Base-by-base conservation (phyloP, 2,797 vertebrate genomes). In the Hylomyscus alleni region DNA sequence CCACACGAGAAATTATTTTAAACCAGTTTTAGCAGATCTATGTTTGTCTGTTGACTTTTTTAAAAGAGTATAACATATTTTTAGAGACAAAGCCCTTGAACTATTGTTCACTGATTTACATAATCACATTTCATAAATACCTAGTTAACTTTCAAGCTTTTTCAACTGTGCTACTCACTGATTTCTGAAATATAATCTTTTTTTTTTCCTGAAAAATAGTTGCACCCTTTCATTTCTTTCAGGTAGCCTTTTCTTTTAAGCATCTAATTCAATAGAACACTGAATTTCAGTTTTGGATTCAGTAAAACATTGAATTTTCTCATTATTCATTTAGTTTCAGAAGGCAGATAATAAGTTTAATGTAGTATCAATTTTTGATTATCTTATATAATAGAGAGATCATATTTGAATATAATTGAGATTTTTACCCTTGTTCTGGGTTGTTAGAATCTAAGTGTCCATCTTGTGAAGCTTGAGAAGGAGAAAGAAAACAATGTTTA, bases 151-250 rank as follows among this genome's bases (percentile, higher is more conserved):
- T 96, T 96, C 65, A 37, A 76, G 54, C 9, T 17, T 0, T 97
- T 97, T n/a, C n/a, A 75, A 95, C 40, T 95, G 44, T 58, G 26
- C 9, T 77, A 75, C 47, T 84, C 84, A 58, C 77, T 92, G 76
- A 17, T 72, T 50, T 92, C 60, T 93, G 60, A 97, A 98, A 72
- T 92, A 81, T 73, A 97, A 93, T 86, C 84, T 1, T 95, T 96
- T 97, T 24, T 9, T 75, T 50, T 97, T 20, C 8, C 56, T 88
- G 69, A 95, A 97, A 94, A 69, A 37, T 40, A 95, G 19, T 17
- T 52, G 82, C 73, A 14, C 83, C 73, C 65, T 97, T 97, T 97
- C 52, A 37, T 60, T 95, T 56, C 3, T 62, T 94, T 11, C 58
- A 22, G 60, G 93, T 84, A 34, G 3, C 62, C 17, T 93, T 31